phyloP scores from a whole-genome alignment of 2,113 vertebrate species.

The Syrmaticus mikado region DNA sequence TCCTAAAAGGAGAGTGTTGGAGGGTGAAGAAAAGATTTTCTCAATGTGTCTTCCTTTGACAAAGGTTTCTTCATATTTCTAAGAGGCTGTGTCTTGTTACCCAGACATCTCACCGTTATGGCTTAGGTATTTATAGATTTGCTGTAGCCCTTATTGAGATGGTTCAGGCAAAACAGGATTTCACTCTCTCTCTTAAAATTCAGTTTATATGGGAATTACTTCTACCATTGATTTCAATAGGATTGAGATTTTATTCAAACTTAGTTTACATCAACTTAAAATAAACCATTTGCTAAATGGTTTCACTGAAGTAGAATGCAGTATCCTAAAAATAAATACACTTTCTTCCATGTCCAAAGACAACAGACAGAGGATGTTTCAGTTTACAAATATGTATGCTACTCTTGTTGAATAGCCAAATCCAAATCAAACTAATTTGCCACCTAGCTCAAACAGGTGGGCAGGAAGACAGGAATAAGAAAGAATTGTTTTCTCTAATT shows the following conservation, averaged over 20 bases:
- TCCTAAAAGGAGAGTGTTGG: not conserved
- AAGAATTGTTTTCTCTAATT: not conserved
- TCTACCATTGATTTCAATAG: not conserved
- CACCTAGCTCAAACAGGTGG: not conserved
- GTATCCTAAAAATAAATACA: not conserved
- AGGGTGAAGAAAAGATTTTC: not conserved
- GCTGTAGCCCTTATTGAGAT: not conserved
- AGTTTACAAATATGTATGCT: not conserved
- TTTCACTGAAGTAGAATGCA: not conserved
- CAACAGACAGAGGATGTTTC: not conserved
- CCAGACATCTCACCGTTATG: not conserved
- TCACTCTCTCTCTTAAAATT: not conserved
- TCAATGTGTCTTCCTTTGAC: not conserved
- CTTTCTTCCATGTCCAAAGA: not conserved
- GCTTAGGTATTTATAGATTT: not conserved
- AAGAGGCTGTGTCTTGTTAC: not conserved
- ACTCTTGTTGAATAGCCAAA: not conserved
- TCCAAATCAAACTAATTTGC: not conserved
- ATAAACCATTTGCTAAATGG: not conserved
- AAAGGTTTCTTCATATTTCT: not conserved
- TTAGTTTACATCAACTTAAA: not conserved
- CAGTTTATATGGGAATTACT: not conserved
- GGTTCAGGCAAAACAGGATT: not conserved
- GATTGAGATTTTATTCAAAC: not conserved
- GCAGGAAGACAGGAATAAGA: not conserved